Percentiles rank a stretch among this genome's conserved stretches.
Conservation (phyloP, 2,113 vertebrate genomes). For the Telmatochromis sp. region DNA sequence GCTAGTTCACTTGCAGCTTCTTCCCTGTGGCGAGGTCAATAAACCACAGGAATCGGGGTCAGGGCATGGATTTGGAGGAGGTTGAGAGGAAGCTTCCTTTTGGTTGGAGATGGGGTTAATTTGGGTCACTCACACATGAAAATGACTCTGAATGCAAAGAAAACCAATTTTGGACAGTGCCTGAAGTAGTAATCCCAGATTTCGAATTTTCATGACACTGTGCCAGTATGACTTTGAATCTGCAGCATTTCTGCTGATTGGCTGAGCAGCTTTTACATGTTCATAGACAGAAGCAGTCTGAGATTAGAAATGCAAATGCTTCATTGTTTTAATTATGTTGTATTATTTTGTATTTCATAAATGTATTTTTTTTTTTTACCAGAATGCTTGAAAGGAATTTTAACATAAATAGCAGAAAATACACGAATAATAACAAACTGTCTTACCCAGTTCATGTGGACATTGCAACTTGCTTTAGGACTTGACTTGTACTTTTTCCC, state of each 20-base stretch:
- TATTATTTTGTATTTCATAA: not conserved
- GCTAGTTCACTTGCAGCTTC: not conserved
- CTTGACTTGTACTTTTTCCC: not conserved
- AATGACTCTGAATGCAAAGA: conserved; percentile 22
- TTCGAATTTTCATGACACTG: conserved; percentile 12
- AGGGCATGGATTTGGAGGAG: not conserved
- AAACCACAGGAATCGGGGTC: conserved; percentile 12
- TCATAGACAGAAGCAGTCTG: not conserved
- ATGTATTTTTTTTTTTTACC: not conserved
- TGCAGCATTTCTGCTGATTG: not conserved
- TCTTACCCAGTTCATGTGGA: not conserved
- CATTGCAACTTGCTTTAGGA: not conserved
- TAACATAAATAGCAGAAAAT: not conserved
- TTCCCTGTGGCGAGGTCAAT: not conserved
- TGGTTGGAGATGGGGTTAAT: conserved; percentile 35
- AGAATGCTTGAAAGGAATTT: not conserved
- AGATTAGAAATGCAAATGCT: not conserved
- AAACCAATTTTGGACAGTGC: conserved; percentile 25
- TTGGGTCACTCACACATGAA: conserved; percentile 35
- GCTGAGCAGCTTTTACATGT: not conserved
- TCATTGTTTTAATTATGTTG: too few species aligned
- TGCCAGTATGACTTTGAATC: not conserved
- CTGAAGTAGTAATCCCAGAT: conserved; percentile 36
- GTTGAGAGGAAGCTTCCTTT: not conserved
- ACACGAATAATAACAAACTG: not conserved